A percentile compares a stretch with the other conserved stretches of the same genome.
These are phyloP conservation scores for Meteorus sp. DNA, from an alignment of 1,140 invertebrate genomes.

Conservation along the genomic window DNA sequence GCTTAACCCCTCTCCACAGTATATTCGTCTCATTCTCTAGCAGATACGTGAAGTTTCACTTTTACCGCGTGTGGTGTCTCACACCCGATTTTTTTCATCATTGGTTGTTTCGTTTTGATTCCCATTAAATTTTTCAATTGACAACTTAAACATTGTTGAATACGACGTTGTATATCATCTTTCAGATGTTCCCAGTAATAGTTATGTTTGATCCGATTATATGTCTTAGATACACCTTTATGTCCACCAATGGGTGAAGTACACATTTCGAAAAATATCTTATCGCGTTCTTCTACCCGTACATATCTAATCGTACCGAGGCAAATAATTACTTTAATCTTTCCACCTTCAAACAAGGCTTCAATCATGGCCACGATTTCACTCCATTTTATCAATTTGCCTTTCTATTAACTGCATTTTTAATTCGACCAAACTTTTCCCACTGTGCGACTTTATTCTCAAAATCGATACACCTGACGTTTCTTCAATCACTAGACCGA, in stretches of 20 bases:
- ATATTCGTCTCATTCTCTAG: too few relatives aligned
- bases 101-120: conserved; percentile 3
- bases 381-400: neutral
- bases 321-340: neutral
- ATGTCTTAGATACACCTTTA: neutral
- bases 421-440: neutral
- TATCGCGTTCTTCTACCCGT: neutral
- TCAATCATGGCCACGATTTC: neutral
- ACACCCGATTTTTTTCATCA: conserved; percentile 26
- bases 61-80: too few relatives aligned
- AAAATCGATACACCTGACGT: neutral
- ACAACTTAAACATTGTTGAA: conserved; percentile 15
- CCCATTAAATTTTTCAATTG: conserved; percentile 13
- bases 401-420: neutral
- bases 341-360: neutral
- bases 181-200: neutral
- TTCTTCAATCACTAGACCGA: neutral
- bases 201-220: neutral
- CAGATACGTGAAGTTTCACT: too few relatives aligned
- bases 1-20: too few relatives aligned
- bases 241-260: neutral
- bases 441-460: neutral
- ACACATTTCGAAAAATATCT: neutral
- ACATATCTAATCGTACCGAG: neutral
- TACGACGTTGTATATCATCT: neutral